phyloP scores from a whole-genome alignment of 2,113 vertebrate species.

The Coturnix japonica region DNA sequence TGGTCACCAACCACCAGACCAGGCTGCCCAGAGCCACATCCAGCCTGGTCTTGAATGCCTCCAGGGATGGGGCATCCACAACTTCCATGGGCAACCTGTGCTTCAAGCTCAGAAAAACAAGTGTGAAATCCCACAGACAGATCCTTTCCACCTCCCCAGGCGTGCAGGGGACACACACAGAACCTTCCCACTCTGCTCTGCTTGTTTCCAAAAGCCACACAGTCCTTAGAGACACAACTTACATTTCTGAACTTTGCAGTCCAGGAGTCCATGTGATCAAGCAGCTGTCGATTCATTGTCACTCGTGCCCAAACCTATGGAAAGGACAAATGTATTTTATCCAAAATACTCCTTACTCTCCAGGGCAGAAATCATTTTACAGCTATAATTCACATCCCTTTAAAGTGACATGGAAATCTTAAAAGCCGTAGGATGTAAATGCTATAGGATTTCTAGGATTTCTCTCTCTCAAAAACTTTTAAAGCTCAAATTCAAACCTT shows the following conservation, averaged over 20 bases:
- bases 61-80: no score
- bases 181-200: not conserved
- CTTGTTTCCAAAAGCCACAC: not conserved
- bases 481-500: not conserved
- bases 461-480: not conserved
- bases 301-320: constrained; percentile 93
- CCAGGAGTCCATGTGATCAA: constrained; percentile 92
- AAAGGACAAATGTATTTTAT: not conserved
- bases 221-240: constrained; percentile 22
- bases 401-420: not conserved
- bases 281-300: constrained; percentile 86
- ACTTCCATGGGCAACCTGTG: no score
- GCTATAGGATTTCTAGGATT: no score
- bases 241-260: constrained; percentile 96
- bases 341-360: not conserved
- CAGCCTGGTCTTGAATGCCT: no score
- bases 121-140: not conserved
- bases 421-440: not conserved
- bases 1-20: no score
- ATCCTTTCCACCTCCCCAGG: accelerated
- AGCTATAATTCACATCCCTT: not conserved
- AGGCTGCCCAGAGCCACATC: no score
- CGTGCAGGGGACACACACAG: accelerated
- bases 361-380: not conserved
- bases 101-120: not conserved